A percentile compares a stretch with the other conserved stretches of the same genome.
phyloP scores from a whole-genome alignment of 2,797 vertebrate species.

The Coilia nasus region DNA sequence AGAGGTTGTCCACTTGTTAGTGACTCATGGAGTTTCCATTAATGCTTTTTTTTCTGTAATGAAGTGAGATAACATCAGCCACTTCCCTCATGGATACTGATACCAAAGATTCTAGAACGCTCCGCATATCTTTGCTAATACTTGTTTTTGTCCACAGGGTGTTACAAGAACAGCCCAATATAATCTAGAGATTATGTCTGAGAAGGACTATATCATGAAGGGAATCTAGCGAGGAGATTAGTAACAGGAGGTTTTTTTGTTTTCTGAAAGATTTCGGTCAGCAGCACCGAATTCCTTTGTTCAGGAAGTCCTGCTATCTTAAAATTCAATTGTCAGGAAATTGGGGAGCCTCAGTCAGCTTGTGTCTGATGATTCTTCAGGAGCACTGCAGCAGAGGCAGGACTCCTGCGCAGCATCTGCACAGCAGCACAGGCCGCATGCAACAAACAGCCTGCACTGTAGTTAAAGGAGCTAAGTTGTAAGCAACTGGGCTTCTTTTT shows the following conservation, averaged over 20 bases:
- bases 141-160: slow-evolving; percentile 9
- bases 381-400: background rate
- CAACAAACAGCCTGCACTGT: background rate
- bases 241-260: background rate
- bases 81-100: slow-evolving; percentile 30
- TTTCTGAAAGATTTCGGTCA: background rate
- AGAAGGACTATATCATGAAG: background rate
- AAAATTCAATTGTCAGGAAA: background rate
- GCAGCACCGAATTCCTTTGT: background rate
- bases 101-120: too few species aligned
- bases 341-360: background rate
- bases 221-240: background rate
- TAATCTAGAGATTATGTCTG: background rate
- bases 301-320: background rate
- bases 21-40: slow-evolving; percentile 46
- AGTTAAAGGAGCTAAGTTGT: too few species aligned
- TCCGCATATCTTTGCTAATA: too few species aligned
- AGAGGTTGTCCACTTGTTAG: slow-evolving; percentile 38
- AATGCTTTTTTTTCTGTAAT: slow-evolving; percentile 32
- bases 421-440: background rate
- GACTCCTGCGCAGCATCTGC: background rate
- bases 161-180: background rate
- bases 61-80: slow-evolving; percentile 3
- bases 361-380: background rate
- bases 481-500: too few species aligned